A percentile compares a stretch with the other conserved stretches of the same genome.
Evolutionary conservation across 2,113 vertebrate genomes (phyloP).

Genomic region (Morphnarchus princeps): DNA sequence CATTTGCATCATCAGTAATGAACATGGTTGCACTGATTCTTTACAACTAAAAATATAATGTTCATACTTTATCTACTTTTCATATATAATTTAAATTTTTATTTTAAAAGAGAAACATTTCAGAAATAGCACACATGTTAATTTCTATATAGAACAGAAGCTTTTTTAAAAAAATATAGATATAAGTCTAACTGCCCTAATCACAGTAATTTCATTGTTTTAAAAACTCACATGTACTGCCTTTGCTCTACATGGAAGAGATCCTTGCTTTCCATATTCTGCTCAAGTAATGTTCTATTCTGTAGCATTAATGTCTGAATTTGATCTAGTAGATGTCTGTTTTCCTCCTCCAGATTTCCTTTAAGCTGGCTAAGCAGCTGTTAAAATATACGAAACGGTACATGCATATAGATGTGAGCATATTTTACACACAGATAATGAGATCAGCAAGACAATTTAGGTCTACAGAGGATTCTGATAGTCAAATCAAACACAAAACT

Average conservation of each 20-base stretch:
- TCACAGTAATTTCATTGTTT: background rate
- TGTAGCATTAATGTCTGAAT: conserved; percentile 98
- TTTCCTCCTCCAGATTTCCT: conserved; percentile 98
- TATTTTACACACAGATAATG: background rate
- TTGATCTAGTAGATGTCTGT: conserved; percentile 94
- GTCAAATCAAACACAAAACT: background rate
- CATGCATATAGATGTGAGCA: background rate
- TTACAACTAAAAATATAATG: background rate
- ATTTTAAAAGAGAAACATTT: background rate
- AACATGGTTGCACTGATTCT: background rate
- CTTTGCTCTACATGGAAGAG: conserved; percentile 97
- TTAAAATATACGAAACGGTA: conserved; percentile 51
- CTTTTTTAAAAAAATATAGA: background rate
- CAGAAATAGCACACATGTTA: background rate
- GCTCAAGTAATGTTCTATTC: conserved; percentile 94
- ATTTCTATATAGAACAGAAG: background rate
- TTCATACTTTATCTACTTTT: background rate
- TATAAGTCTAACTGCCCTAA: background rate
- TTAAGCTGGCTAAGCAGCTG: conserved; percentile 96
- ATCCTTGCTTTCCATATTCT: conserved; percentile 99
- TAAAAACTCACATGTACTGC: conserved; percentile 91
- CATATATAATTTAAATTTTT: background rate
- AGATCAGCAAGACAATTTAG: background rate
- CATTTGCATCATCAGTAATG: background rate
- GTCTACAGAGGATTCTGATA: background rate